phyloP scores from a whole-genome alignment of 2,888 invertebrate species.

The Andrena bucephala region DNA sequence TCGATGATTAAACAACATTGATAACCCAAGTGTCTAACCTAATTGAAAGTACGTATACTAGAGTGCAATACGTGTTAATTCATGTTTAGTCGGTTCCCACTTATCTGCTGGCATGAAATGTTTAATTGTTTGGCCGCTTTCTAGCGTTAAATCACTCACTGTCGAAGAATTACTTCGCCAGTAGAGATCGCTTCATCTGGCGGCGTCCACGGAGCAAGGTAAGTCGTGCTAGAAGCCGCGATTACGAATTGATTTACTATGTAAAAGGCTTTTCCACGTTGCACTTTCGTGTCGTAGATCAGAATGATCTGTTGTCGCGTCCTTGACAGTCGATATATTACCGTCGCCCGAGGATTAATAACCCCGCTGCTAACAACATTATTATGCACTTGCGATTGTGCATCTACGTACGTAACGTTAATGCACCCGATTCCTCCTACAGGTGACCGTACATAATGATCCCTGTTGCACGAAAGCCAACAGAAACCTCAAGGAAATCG shows the following conservation, averaged over 20 bases:
- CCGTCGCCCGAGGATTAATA: conserved; percentile 46
- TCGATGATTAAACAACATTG: too few relatives aligned
- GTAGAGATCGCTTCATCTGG: conserved; percentile 46
- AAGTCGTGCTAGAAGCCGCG: conserved; percentile 36
- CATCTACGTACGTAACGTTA: not conserved
- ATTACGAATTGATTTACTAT: conserved; percentile 57
- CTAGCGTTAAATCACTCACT: conserved; percentile 48
- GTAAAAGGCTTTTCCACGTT: conserved; percentile 49
- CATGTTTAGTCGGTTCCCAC: conserved; percentile 13
- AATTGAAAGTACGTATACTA: not conserved
- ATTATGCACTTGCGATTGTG: conserved; percentile 15
- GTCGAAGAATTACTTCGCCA: conserved; percentile 32
- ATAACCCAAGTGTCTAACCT: not conserved
- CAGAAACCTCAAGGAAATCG: not conserved
- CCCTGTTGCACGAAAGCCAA: not conserved
- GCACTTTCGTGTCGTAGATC: conserved; percentile 47
- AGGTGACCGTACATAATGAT: not conserved
- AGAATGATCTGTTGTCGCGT: conserved; percentile 51
- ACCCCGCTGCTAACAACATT: conserved; percentile 47
- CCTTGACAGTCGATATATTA: conserved; percentile 53
- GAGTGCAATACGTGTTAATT: not conserved
- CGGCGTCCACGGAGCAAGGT: conserved; percentile 1
- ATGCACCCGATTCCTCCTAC: not conserved
- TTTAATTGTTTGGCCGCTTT: conserved; percentile 20
- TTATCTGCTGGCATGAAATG: conserved; percentile 26